Percentiles rank a stretch among this genome's conserved stretches.
These are phyloP conservation scores for Pseudorhiza aurosa DNA, from an alignment of 30 jellyfish, hydroid and myxozoan species.

Conservation along the genomic window DNA sequence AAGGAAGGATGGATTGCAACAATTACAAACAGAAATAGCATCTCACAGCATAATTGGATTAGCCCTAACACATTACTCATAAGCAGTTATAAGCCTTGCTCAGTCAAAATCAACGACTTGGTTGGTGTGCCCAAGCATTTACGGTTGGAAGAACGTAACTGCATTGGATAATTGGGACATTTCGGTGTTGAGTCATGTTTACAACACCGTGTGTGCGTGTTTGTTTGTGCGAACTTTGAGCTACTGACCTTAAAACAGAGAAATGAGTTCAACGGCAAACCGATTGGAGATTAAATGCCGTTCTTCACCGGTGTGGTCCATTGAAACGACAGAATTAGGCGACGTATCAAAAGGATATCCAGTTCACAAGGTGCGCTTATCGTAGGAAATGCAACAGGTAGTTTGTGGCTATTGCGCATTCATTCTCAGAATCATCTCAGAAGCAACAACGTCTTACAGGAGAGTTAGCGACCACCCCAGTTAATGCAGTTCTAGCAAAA, in stretches of 20 bases:
- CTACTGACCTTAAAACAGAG: conserved; percentile 8
- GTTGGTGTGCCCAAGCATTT: background rate
- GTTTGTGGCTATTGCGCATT: conserved; percentile 49
- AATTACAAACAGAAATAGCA: background rate
- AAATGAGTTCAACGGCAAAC: conserved; percentile 1
- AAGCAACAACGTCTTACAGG: too few relatives aligned
- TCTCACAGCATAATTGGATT: background rate
- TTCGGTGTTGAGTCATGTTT: background rate
- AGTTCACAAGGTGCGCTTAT: conserved; percentile 10
- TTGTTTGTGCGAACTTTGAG: too few relatives aligned
- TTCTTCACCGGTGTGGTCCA: conserved; percentile 33
- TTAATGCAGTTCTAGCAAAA: too few relatives aligned
- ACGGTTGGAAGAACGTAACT: conserved; percentile 14
- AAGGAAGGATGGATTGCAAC: conserved; percentile 14
- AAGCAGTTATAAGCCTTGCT: background rate
- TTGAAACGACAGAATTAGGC: background rate
- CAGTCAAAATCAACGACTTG: background rate
- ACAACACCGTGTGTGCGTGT: background rate
- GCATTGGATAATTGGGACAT: background rate
- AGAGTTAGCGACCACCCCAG: too few relatives aligned
- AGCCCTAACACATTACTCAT: background rate
- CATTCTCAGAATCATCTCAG: too few relatives aligned
- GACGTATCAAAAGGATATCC: background rate
- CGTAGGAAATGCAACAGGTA: conserved; percentile 28
- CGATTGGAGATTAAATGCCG: conserved; percentile 5